Evolutionary conservation across 2,113 vertebrate species (phyloP).

Genomic region (Halcyon malimbica): DNA sequence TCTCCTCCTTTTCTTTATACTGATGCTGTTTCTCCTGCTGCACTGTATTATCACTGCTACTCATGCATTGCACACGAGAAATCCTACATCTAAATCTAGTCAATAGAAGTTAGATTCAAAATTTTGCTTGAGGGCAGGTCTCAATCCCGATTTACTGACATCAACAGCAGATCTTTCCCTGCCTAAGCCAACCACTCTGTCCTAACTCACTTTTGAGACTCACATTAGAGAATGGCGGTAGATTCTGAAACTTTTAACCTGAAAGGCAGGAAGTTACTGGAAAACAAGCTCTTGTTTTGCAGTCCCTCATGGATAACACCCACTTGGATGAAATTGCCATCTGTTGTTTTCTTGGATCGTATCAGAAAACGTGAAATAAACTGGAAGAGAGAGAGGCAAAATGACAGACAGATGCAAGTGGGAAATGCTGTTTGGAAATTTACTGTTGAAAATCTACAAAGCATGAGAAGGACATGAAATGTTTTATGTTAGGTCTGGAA

Average conservation of each 20-base stretch:
- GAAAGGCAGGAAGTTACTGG: conserved; percentile 36
- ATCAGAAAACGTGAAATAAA: conserved; percentile 45
- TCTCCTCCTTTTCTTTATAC: not conserved
- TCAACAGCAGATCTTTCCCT: not conserved
- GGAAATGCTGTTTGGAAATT: not conserved
- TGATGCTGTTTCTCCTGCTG: not conserved
- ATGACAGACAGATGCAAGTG: not conserved
- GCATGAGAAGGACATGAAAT: not conserved
- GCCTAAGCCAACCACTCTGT: not conserved
- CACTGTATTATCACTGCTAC: not conserved
- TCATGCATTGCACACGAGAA: not conserved
- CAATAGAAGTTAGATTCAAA: not conserved
- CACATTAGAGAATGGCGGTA: not conserved
- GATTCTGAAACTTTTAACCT: conserved; percentile 40
- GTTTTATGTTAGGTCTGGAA: not conserved
- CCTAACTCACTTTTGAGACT: not conserved
- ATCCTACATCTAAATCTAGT: not conserved
- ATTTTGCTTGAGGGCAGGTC: not conserved
- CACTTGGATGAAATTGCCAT: conserved; percentile 58
- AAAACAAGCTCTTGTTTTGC: conserved; percentile 39
- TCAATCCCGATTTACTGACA: not conserved
- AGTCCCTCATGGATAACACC: conserved; percentile 40
- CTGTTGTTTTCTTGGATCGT: conserved; percentile 57
- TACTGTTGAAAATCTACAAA: not conserved
- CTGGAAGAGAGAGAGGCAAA: conserved; percentile 27